Conservation (phyloP, 2,888 invertebrate species). For the Ichneumoninae sp. region DNA sequence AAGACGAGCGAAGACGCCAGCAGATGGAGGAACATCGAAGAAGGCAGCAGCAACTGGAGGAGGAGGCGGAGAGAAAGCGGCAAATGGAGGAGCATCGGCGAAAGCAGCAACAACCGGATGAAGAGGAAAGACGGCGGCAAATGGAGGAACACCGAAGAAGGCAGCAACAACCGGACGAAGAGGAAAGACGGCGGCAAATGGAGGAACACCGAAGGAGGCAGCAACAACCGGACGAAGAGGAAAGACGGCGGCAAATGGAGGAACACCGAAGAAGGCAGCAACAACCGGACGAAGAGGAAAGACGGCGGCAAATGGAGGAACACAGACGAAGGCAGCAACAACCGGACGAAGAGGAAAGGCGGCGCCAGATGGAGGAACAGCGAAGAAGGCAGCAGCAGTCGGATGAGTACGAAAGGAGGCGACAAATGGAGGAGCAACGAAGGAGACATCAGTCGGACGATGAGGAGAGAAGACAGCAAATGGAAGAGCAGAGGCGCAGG, state of each 20-base stretch:
- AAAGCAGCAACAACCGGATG: constrained; percentile 1
- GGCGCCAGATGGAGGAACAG: constrained; percentile 52
- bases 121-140: constrained; percentile 31
- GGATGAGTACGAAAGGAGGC: constrained; percentile 28
- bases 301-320: constrained; percentile 23
- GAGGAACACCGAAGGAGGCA: neutral
- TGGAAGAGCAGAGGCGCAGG: constrained; percentile 41
- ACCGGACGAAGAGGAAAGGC: constrained; percentile 22
- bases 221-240: constrained; percentile 19
- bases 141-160: constrained; percentile 50
- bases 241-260: constrained; percentile 43
- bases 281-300: constrained; percentile 24
- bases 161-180: neutral
- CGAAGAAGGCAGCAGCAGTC: constrained; percentile 25
- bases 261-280: constrained; percentile 18
- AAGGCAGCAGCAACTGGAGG: constrained; percentile 17
- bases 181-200: constrained; percentile 15
- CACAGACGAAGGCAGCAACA: constrained; percentile 36
- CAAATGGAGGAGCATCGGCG: constrained; percentile 29
- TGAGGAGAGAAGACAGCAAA: constrained; percentile 30
- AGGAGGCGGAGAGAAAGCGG: constrained; percentile 30
- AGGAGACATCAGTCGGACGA: constrained; percentile 24
- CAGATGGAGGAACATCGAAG: constrained; percentile 34
- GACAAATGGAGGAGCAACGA: constrained; percentile 22
- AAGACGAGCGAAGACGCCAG: constrained; percentile 33